A percentile compares a stretch with the other conserved stretches of the same genome.
Evolutionary conservation across 2,113 vertebrate genomes (phyloP).

Genomic region (Bombycilla garrulus): DNA sequence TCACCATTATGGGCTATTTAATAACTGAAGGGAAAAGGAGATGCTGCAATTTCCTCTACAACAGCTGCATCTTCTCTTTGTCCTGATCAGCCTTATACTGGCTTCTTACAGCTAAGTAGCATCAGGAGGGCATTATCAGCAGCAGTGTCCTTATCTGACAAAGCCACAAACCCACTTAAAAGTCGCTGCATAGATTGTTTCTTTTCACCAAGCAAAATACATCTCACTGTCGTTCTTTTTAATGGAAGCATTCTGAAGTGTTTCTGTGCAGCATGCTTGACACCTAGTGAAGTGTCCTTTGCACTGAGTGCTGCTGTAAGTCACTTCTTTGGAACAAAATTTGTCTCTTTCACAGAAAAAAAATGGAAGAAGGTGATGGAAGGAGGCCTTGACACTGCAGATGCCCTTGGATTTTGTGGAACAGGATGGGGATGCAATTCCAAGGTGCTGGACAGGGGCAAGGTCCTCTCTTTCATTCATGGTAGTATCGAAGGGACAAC

Average conservation of each 20-base stretch:
- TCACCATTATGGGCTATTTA: background rate
- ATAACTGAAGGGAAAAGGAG: background rate
- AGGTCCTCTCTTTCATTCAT: background rate
- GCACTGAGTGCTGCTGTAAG: constrained; percentile 1
- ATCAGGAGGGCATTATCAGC: background rate
- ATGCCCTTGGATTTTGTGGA: background rate
- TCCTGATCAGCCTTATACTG: background rate
- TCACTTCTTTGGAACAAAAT: background rate
- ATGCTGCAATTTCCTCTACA: background rate
- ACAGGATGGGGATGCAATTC: background rate
- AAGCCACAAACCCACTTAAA: background rate
- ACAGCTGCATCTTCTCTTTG: background rate
- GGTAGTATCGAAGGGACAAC: background rate
- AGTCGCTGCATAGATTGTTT: background rate
- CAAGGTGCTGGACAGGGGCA: background rate
- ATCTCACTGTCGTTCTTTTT: background rate
- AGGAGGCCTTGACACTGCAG: background rate
- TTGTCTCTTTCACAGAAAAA: background rate
- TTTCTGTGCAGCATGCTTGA: background rate
- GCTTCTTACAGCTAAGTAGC: background rate
- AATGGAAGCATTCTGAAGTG: background rate
- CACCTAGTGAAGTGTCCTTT: constrained; percentile 28
- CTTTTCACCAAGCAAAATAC: background rate
- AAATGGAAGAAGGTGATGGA: background rate
- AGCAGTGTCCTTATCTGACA: background rate